Base-by-base conservation (phyloP, 2,888 invertebrate genomes). In the Lithodes maja region DNA sequence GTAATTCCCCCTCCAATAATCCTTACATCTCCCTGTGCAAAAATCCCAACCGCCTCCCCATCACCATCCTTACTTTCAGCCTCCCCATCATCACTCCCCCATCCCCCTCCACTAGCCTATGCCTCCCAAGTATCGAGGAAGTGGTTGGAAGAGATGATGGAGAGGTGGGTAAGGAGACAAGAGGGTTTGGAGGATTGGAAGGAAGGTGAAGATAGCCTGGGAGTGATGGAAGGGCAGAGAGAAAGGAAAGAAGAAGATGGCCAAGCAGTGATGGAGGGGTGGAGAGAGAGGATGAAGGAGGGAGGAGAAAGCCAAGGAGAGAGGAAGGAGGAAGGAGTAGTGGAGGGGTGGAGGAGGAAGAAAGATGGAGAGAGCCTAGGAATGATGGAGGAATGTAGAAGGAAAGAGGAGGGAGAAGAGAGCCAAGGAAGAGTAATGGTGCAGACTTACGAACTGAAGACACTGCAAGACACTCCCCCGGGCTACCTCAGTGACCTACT, bases 401-500 rank as follows among this genome's bases (percentile, higher is more conserved):
- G 74, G 15, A 15, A 33, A 33, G 33, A 33, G 33, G 33, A 33
- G 33, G 33, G 33, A 33, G 33, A 33, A 33, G 33, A 33, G 33
- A 33, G 33, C 33, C 33, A 33, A 33, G 33, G 33, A 33, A 33
- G 33, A 33, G 33, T 33, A 33, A 33, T 33, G 33, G 33, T 33
- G 33, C 33, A 33, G 33, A 33, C 33, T 33, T 33, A 33, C 33
- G 33, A 33, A 33, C 33, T 33, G 33, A 33, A 33, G 33, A 33
- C n/a, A 15, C 3, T 17, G n/a, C 74, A 12, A 50, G 55, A 53
- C 53, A 75, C 1, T 17, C 75, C 2, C 85, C 77, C 9, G 33
- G 85, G 85, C 1, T 85, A 55, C 61, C 85, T 85, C 3, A 85
- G 85, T 49, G 85, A 85, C 15, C 77, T 85, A 17, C 54, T 75